Evolutionary conservation across 2,888 invertebrate genomes (phyloP).

Genomic region (Aporophyla lueneburgensis): DNA sequence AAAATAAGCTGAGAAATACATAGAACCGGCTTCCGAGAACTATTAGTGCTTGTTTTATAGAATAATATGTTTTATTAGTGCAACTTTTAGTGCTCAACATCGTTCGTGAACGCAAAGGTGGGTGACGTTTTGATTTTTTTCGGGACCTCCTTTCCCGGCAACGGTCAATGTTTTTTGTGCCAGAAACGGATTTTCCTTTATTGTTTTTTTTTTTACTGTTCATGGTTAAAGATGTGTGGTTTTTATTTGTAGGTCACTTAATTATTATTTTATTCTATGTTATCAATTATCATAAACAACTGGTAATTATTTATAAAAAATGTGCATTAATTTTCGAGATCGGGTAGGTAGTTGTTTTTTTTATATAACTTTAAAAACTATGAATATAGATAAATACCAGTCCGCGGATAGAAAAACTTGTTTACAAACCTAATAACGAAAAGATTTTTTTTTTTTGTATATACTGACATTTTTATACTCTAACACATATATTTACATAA

Average conservation of each 20-base stretch:
- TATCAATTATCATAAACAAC: too few species aligned
- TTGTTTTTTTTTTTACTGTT: rapidly evolving
- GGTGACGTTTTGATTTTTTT: conserved; percentile 25
- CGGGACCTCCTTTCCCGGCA: neutral
- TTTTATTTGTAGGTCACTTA: neutral
- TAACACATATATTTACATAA: too few species aligned
- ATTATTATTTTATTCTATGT: neutral
- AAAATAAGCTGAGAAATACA: conserved; percentile 53
- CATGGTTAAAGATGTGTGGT: neutral
- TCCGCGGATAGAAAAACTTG: neutral
- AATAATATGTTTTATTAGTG: conserved; percentile 54
- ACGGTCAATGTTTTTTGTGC: neutral
- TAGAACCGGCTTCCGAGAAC: conserved; percentile 61
- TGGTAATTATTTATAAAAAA: too few species aligned
- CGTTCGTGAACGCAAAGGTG: conserved; percentile 45
- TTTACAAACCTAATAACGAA: neutral
- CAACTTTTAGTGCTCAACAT: conserved; percentile 30
- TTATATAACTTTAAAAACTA: neutral
- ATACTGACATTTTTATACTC: too few species aligned
- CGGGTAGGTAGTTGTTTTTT: neutral
- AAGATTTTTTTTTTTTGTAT: neutral
- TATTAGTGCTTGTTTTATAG: conserved; percentile 24
- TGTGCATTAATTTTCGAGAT: too few species aligned
- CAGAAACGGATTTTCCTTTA: too few species aligned
- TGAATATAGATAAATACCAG: neutral